Evolutionary conservation across 2,888 invertebrate species (phyloP).

Genomic region (Clepsis dumicolana): DNA sequence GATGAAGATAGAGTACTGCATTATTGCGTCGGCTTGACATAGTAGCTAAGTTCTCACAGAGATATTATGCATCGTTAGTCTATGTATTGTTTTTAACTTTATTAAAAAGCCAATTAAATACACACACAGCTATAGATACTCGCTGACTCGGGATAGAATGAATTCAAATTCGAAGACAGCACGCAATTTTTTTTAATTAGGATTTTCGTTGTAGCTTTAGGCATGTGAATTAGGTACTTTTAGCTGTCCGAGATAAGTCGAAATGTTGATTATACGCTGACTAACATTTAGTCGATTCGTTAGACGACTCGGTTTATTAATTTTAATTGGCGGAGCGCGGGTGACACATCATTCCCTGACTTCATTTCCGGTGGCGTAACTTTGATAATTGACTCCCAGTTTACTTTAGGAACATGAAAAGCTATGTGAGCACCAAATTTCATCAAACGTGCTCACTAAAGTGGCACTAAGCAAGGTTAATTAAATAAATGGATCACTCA

Average conservation of each 20-base stretch:
- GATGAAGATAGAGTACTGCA: constrained; percentile 34
- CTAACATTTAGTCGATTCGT: constrained; percentile 2
- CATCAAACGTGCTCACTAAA: no score
- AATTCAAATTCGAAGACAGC: not conserved
- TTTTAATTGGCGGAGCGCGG: constrained; percentile 35
- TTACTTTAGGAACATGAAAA: not conserved
- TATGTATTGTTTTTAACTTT: constrained; percentile 4
- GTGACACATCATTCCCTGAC: constrained; percentile 12
- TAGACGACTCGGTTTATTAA: constrained; percentile 17
- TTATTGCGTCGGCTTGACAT: constrained; percentile 6
- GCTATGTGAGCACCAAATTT: not conserved
- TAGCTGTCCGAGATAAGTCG: not conserved
- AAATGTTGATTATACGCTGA: constrained; percentile 10
- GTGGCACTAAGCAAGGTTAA: no score
- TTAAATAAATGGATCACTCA: no score
- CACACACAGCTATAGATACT: not conserved
- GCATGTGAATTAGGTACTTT: not conserved
- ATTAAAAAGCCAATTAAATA: not conserved
- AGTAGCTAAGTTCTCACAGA: constrained; percentile 13
- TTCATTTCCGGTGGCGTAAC: constrained; percentile 5
- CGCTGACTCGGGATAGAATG: not conserved
- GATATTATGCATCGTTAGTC: constrained; percentile 10
- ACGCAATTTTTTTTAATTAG: not conserved
- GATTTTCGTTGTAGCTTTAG: not conserved
- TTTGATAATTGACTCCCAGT: constrained; percentile 1